Base-by-base conservation (phyloP, 2,113 vertebrate genomes). In the Myrmecophaga tridactyla region DNA sequence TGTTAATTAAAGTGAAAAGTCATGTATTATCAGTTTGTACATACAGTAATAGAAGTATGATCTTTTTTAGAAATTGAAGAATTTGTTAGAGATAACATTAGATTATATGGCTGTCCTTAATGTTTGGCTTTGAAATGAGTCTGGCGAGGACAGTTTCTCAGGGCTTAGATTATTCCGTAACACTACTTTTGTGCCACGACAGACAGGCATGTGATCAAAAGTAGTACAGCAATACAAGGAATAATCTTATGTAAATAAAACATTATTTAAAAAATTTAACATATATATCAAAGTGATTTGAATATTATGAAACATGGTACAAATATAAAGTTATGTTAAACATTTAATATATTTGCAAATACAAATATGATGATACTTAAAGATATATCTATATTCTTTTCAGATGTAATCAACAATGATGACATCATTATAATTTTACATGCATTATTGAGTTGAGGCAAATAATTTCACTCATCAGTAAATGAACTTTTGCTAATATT, bases 391-490 rank as follows among this genome's bases (percentile, higher is more conserved):
- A 34, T 21, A 65, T 85, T 75, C 15, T 86, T 87, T 94, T 94
- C 25, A 51, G 39, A 92, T 84, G 13, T 21, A 46, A 0, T 60
- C 13, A 41, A 72, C 7, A 89, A 27, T 77, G 20, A 48, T 75
- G 58, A 62, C 58, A 18, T 80, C n/a, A 21, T 21, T n/a, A 3
- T 69, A 69, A 51, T 69, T 80, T 90, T 90, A 27, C 31, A 39
- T 39, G 9, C 53, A 70, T 72, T 60, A 1, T n/a, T 69, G 23
- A 20, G 3, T 27, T 43, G 12, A 92, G 25, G 12, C 4, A 69
- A 67, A 8, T 41, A 56, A 77, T 89, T 96, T 92, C 83, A 43
- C 29, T 92, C 39, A 70, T 31, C 87, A 75, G 10, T 80, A 84
- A 80, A 78, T 70, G 15, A 15, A 36, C 7, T 83, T 83, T 72